Evolutionary conservation across 2,797 vertebrate genomes (phyloP).

Genomic region (Rhinoraja longicauda): DNA sequence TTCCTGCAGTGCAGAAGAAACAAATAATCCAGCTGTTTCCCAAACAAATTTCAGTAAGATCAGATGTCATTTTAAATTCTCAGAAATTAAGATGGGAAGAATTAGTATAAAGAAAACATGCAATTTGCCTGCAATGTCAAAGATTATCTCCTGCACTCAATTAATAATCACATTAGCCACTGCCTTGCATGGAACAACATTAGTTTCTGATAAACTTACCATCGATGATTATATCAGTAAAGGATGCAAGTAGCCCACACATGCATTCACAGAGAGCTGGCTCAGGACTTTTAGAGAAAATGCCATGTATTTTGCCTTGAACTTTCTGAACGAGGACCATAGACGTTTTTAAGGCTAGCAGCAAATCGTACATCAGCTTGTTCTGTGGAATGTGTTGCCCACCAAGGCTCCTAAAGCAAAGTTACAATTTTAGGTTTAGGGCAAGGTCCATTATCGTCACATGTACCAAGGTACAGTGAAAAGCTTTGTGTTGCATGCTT

Average conservation of each 20-base stretch:
- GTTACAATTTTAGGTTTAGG: background rate
- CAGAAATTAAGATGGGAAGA: background rate
- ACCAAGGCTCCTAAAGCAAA: conserved; percentile 59
- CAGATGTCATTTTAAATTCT: background rate
- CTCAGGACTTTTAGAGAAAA: conserved; percentile 45
- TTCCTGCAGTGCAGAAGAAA: conserved; percentile 55
- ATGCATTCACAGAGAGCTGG: conserved; percentile 61
- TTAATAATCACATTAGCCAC: background rate
- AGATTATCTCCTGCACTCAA: background rate
- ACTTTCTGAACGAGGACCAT: conserved; percentile 79
- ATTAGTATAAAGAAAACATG: background rate
- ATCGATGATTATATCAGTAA: conserved; percentile 67
- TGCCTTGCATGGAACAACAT: background rate
- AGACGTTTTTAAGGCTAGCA: conserved; percentile 74
- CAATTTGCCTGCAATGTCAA: background rate
- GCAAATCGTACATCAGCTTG: conserved; percentile 78
- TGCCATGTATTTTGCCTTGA: conserved; percentile 54
- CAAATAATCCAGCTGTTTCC: background rate
- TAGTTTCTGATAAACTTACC: conserved; percentile 59
- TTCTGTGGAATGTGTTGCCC: conserved; percentile 79
- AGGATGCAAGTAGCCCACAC: conserved; percentile 69
- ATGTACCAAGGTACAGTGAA: no score
- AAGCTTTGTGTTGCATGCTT: no score
- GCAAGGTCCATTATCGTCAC: no score
- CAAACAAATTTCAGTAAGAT: background rate